Conservation (phyloP, 2,797 vertebrate genomes). For the Meriones psammophilus region DNA sequence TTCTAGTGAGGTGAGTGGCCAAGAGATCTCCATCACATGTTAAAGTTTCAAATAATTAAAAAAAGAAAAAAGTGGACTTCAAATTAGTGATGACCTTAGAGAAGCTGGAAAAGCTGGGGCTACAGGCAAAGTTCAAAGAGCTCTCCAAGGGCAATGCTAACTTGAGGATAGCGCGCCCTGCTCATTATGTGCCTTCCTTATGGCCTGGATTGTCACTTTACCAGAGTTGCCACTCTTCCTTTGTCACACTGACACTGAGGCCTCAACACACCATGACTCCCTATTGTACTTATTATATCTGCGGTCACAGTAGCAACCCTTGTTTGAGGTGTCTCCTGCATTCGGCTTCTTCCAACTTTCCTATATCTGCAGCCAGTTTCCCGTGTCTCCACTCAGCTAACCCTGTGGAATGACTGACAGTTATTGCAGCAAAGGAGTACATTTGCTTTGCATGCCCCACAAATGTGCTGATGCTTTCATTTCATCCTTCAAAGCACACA, state of each 20-base stretch:
- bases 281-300: not conserved
- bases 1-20: not conserved
- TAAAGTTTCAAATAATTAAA: slow-evolving; percentile 9
- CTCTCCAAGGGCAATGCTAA: not conserved
- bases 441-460: not conserved
- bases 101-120: not conserved
- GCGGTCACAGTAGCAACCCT: not conserved
- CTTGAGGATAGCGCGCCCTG: not conserved
- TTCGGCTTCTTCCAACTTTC: not conserved
- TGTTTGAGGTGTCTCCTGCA: not conserved
- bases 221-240: not conserved
- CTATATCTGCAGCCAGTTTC: not conserved
- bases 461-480: not conserved
- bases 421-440: not conserved
- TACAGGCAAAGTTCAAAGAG: not conserved
- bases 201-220: rapidly evolving
- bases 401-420: not conserved
- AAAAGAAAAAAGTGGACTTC: slow-evolving; percentile 12
- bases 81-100: not conserved
- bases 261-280: not conserved
- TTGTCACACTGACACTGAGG: not conserved
- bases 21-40: not conserved
- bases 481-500: not conserved
- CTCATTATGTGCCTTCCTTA: too few relatives aligned
- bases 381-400: not conserved